Evolutionary conservation across 2,888 invertebrate species (phyloP).

Genomic region (Drosophila melanosoma): DNA sequence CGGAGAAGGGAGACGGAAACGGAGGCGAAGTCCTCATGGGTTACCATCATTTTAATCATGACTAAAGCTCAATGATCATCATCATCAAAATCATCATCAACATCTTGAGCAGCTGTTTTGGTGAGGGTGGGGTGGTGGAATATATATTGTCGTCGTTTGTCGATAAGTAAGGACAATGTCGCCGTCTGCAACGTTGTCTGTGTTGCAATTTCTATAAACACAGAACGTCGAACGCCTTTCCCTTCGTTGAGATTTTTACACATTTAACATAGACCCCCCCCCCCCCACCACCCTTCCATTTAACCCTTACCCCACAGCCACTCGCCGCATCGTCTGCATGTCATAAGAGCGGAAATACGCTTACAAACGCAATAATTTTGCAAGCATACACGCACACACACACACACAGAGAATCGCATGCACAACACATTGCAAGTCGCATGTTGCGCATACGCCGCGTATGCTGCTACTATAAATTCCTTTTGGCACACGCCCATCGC

Average conservation of each 20-base stretch:
- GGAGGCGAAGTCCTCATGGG: constrained; percentile 27
- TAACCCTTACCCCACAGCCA: background rate
- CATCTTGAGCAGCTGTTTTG: constrained; percentile 30
- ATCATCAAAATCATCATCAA: constrained; percentile 24
- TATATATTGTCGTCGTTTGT: constrained; percentile 48
- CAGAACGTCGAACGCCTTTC: constrained; percentile 39
- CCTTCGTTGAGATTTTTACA: constrained; percentile 50
- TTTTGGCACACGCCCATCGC: constrained; percentile 45
- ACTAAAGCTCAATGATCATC: constrained; percentile 39
- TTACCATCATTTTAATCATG: constrained; percentile 42
- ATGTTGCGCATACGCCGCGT: constrained; percentile 67
- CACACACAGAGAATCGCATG: background rate
- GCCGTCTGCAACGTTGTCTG: constrained; percentile 34
- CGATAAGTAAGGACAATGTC: constrained; percentile 57
- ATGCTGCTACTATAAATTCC: constrained; percentile 60
- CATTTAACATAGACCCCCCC: background rate
- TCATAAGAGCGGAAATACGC: constrained; percentile 65
- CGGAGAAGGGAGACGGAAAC: constrained; percentile 19
- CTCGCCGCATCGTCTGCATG: constrained; percentile 31
- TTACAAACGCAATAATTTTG: constrained; percentile 67
- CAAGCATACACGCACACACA: constrained; percentile 27
- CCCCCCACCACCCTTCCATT: too few species aligned
- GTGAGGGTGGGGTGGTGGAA: background rate
- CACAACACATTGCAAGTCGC: constrained; percentile 41
- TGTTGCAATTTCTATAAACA: constrained; percentile 64